Conservation (phyloP, 1,140 invertebrate species). For the Leptinotarsa texana region DNA sequence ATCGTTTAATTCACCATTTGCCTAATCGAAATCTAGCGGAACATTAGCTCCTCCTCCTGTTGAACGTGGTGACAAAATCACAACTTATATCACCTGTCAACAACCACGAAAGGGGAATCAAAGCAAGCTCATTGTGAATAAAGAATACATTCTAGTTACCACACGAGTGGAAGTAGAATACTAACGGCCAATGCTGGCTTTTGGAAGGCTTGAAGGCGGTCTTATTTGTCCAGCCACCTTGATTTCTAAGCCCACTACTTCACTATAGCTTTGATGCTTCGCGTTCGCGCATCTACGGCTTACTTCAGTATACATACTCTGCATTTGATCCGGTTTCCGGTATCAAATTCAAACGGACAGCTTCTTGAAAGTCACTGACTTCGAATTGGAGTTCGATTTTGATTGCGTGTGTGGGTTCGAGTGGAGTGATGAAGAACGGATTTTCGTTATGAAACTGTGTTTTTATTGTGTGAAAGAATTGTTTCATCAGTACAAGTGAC, state of each 20-base stretch:
- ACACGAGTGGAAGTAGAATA: constrained; percentile 37
- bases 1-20: neutral
- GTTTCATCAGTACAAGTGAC: neutral
- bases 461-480: neutral
- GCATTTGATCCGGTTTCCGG: constrained; percentile 27
- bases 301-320: constrained; percentile 20
- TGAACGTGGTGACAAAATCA: constrained; percentile 32
- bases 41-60: constrained; percentile 25
- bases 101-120: constrained; percentile 23
- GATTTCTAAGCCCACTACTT: constrained; percentile 37
- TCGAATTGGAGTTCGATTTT: neutral
- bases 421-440: neutral
- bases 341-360: neutral
- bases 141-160: neutral
- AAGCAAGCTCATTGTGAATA: constrained; percentile 34
- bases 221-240: constrained; percentile 32
- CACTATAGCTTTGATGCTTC: constrained; percentile 32
- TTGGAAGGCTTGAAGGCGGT: constrained; percentile 33
- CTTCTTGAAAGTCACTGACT: neutral
- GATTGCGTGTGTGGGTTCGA: neutral
- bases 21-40: constrained; percentile 4
- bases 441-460: neutral
- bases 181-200: constrained; percentile 31
- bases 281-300: constrained; percentile 31
- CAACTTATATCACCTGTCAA: constrained; percentile 19